Percentiles rank a stretch among this genome's conserved stretches.
Conservation (phyloP, 2,113 vertebrate genomes). For the Cynoglossus semilaevis region DNA sequence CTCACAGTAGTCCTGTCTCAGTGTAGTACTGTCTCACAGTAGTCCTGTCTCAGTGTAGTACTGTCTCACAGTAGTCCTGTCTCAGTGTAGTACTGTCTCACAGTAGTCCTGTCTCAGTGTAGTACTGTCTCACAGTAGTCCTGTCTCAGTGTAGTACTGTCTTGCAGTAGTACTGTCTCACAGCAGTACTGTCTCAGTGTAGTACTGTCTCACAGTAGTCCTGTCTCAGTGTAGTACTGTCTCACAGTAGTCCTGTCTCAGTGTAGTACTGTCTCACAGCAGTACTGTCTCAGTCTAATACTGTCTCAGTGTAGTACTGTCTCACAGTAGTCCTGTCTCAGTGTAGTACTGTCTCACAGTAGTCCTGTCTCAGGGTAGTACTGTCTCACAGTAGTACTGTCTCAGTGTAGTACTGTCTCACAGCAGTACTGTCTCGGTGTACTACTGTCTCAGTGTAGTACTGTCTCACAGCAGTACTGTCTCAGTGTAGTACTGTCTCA, state of each 20-base stretch:
- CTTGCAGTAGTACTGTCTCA: conserved; percentile 40
- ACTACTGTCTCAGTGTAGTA: no score
- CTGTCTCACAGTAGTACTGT: background rate
- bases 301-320: no score
- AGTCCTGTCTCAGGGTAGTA: no score
- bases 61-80: conserved; percentile 49
- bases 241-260: no score
- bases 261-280: conserved; percentile 27
- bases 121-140: conserved; percentile 51
- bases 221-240: background rate
- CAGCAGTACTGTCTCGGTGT: background rate
- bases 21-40: background rate
- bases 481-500: conserved; percentile 34
- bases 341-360: background rate
- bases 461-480: background rate
- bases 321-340: conserved; percentile 42
- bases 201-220: conserved; percentile 51
- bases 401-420: conserved; percentile 34
- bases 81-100: conserved; percentile 1
- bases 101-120: no score
- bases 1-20: conserved; percentile 42
- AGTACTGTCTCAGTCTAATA: no score
- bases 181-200: background rate
- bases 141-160: background rate
- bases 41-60: no score